Evolutionary conservation across 2,113 vertebrate genomes (phyloP).

Genomic region (Enhydra lutris): DNA sequence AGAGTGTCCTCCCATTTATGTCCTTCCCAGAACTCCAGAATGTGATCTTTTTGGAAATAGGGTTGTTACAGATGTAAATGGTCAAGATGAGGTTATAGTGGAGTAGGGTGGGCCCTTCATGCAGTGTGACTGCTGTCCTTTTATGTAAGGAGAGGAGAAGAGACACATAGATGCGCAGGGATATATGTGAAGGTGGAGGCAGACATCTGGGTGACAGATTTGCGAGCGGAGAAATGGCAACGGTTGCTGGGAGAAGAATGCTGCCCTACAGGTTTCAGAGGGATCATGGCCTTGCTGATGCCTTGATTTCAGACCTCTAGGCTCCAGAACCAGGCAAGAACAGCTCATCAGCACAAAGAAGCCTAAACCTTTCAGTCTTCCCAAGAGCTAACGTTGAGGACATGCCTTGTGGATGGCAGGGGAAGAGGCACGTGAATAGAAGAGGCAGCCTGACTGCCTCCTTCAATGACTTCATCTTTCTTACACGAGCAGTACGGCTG

Average conservation of each 20-base stretch:
- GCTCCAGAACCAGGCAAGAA: neutral
- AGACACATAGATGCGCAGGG: neutral
- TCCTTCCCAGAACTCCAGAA: neutral
- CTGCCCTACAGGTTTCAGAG: neutral
- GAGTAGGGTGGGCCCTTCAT: neutral
- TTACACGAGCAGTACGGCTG: no score
- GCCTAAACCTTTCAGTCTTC: neutral
- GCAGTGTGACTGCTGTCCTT: neutral
- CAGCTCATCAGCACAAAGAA: neutral
- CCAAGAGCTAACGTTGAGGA: neutral
- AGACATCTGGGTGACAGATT: neutral
- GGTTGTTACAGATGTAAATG: neutral
- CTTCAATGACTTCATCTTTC: no score
- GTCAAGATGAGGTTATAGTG: neutral
- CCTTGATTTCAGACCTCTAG: neutral
- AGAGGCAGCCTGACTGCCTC: neutral
- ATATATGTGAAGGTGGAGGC: neutral
- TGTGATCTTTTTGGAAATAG: neutral
- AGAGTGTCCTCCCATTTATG: neutral
- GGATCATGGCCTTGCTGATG: neutral
- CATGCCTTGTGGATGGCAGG: neutral
- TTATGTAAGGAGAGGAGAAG: neutral
- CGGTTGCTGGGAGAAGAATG: fast-evolving
- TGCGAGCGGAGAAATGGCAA: neutral
- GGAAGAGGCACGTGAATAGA: neutral